Conservation (phyloP, 1,140 invertebrate species). For the Drosophila seguyi region DNA sequence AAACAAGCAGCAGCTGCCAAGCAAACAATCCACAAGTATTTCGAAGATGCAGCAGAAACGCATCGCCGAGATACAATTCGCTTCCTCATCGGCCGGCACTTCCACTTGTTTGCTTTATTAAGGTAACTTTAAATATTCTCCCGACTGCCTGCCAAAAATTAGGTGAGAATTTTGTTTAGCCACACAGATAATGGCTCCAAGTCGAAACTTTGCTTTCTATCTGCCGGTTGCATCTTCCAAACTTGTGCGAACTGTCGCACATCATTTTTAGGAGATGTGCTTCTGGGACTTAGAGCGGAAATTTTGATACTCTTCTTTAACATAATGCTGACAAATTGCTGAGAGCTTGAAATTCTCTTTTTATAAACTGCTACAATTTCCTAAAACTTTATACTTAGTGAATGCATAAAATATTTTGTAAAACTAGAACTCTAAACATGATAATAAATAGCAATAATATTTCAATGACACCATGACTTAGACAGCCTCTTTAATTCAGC, state of each 20-base stretch:
- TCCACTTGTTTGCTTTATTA: constrained; percentile 56
- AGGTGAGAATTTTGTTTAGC: constrained; percentile 68
- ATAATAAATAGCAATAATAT: not conserved
- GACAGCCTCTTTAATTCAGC: not conserved
- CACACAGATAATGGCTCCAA: constrained; percentile 23
- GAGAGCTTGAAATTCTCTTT: too few species aligned
- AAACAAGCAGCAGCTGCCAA: constrained; percentile 52
- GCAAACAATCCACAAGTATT: constrained; percentile 56
- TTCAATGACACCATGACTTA: not conserved
- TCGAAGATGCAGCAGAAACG: constrained; percentile 54
- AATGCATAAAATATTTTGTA: not conserved
- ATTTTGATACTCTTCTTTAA: not conserved
- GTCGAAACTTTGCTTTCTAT: constrained; percentile 63
- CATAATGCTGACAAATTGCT: too few species aligned
- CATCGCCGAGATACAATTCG: constrained; percentile 65
- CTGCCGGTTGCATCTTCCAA: constrained; percentile 58
- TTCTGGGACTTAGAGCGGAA: not conserved
- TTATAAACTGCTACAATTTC: too few species aligned
- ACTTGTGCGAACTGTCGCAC: constrained; percentile 77
- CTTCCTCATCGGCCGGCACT: constrained; percentile 65
- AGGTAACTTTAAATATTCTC: constrained; percentile 68
- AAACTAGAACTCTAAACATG: not conserved
- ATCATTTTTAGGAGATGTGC: constrained; percentile 26
- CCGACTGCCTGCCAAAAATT: constrained; percentile 63
- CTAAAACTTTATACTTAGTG: too few species aligned